These are phyloP conservation scores for Cassiopea andromeda DNA, from an alignment of 30 jellyfish, hydroid and myxozoan species.

Conservation along the genomic window DNA sequence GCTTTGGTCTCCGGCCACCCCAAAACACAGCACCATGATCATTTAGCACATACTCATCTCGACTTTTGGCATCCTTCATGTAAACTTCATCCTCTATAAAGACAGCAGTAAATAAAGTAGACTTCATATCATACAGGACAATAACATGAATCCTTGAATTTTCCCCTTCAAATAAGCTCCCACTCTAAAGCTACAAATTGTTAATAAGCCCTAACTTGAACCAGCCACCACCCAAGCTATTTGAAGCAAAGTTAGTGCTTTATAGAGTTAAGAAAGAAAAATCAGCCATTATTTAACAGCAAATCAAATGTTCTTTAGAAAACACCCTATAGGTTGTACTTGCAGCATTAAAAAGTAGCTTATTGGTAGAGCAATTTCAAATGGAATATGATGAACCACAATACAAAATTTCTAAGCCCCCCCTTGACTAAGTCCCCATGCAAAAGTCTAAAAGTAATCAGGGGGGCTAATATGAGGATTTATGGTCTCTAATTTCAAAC, in stretches of 20 bases:
- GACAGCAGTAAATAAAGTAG: background rate
- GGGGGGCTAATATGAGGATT: too few species aligned
- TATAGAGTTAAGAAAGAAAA: background rate
- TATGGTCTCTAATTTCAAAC: too few species aligned
- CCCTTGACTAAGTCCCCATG: too few species aligned
- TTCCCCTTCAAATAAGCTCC: background rate
- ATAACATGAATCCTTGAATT: background rate
- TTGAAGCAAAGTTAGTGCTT: background rate
- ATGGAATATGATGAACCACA: too few species aligned
- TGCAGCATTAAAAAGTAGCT: too few species aligned
- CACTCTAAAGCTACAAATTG: background rate
- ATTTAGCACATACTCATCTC: conserved; percentile 73
- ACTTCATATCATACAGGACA: background rate
- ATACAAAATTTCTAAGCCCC: too few species aligned
- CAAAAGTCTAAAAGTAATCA: too few species aligned
- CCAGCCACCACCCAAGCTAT: background rate
- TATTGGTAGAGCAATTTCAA: too few species aligned
- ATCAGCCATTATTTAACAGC: too few species aligned
- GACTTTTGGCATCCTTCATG: conserved; percentile 58
- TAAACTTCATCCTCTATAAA: conserved; percentile 78
- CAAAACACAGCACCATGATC: conserved; percentile 74
- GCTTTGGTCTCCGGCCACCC: conserved; percentile 76
- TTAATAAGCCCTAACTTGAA: background rate
- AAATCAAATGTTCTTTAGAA: too few species aligned
- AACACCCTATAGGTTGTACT: too few species aligned